phyloP scores from a whole-genome alignment of 2,113 vertebrate genomes.

The Chaetura pelagica region DNA sequence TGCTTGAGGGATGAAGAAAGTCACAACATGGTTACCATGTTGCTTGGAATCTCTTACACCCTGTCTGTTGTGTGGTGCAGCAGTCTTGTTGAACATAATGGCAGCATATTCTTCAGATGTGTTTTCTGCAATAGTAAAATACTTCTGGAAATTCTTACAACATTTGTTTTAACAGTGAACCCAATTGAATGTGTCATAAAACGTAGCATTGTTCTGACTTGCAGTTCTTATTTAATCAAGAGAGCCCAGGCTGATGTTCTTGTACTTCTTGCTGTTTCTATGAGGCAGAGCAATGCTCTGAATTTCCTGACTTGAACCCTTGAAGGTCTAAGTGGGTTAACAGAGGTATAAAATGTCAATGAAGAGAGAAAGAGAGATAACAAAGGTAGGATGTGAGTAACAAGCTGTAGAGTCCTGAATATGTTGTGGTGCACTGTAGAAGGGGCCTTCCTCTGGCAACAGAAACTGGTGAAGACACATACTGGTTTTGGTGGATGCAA shows the following conservation, averaged over 20 bases:
- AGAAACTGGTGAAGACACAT: not conserved
- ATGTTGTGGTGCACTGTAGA: not conserved
- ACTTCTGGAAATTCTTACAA: not conserved
- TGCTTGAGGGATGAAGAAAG: not conserved
- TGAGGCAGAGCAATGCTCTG: not conserved
- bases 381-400: not conserved
- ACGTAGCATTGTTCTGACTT: not conserved
- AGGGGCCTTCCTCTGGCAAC: not conserved
- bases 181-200: not conserved
- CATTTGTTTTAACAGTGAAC: not conserved
- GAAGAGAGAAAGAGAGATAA: not conserved
- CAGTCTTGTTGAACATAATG: not conserved
- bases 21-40: not conserved
- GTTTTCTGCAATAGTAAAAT: not conserved
- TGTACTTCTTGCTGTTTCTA: not conserved
- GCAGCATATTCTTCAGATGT: rapidly evolving
- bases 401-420: not conserved
- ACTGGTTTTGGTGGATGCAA: not conserved
- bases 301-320: not conserved
- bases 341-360: not conserved
- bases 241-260: not conserved
- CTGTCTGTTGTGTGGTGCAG: not conserved
- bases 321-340: not conserved
- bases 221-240: not conserved
- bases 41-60: not conserved